phyloP scores from a whole-genome alignment of 2,113 vertebrate genomes.

The Pomatostomus ruficeps region DNA sequence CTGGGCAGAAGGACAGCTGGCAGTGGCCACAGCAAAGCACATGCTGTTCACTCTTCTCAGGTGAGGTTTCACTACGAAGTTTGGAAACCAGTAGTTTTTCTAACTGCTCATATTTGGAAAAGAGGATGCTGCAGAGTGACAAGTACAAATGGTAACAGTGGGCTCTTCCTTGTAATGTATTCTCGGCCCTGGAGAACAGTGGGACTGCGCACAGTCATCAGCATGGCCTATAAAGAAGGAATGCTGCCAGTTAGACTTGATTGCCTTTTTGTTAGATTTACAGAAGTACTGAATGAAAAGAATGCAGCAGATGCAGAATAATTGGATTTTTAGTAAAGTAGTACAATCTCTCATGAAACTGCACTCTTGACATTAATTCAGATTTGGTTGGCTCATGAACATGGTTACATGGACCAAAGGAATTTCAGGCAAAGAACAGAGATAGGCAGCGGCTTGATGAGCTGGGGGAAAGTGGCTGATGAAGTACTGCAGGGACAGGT shows the following conservation, averaged over 20 bases:
- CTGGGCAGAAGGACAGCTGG: background rate
- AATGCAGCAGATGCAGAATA: slow-evolving; percentile 53
- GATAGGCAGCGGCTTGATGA: background rate
- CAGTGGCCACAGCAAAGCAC: background rate
- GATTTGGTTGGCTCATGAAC: background rate
- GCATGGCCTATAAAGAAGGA: background rate
- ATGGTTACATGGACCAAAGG: background rate
- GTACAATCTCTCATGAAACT: slow-evolving; percentile 34
- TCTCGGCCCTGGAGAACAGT: background rate
- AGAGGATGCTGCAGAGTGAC: background rate
- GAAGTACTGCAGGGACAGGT: background rate
- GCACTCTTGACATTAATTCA: slow-evolving; percentile 47
- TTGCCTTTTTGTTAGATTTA: slow-evolving; percentile 50
- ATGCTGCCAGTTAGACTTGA: slow-evolving; percentile 51
- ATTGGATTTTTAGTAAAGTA: slow-evolving; percentile 43
- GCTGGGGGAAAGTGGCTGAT: background rate
- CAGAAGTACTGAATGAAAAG: slow-evolving; percentile 37
- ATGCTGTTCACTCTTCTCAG: background rate
- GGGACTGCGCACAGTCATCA: background rate
- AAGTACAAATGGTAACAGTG: background rate
- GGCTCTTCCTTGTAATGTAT: background rate
- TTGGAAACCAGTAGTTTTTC: background rate
- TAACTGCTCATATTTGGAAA: background rate
- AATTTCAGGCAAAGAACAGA: slow-evolving; percentile 10
- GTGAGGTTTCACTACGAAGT: background rate